These are phyloP conservation scores for Artemia franciscana DNA, from an alignment of 1,140 invertebrate genomes.

Conservation along the genomic window DNA sequence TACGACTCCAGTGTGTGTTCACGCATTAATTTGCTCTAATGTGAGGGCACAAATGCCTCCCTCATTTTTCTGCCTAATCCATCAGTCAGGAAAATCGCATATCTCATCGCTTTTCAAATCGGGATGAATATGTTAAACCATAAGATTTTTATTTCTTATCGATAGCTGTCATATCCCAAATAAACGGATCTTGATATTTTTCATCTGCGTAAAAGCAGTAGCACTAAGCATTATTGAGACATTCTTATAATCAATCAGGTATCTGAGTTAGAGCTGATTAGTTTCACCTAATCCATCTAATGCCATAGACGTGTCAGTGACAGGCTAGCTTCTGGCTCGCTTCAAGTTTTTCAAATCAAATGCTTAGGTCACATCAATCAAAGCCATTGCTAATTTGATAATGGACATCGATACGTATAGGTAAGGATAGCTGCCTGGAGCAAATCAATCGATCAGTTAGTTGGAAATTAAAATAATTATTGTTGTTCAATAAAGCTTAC, in stretches of 20 bases:
- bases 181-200: too few relatives aligned
- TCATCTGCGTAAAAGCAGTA: background rate
- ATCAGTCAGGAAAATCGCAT: too few relatives aligned
- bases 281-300: background rate
- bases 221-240: background rate
- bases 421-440: background rate
- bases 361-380: background rate
- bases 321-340: background rate
- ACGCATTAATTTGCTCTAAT: too few relatives aligned
- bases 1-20: too few relatives aligned
- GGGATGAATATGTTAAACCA: too few relatives aligned
- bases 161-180: too few relatives aligned
- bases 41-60: too few relatives aligned
- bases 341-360: background rate
- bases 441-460: background rate
- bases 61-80: too few relatives aligned
- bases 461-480: background rate
- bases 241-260: background rate
- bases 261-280: background rate
- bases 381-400: background rate
- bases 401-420: background rate
- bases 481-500: too few relatives aligned
- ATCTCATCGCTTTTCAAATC: too few relatives aligned
- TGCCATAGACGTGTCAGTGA: background rate
- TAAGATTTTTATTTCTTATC: too few relatives aligned